Conservation (phyloP, 2,113 vertebrate genomes). For the Heterochromis multidens region DNA sequence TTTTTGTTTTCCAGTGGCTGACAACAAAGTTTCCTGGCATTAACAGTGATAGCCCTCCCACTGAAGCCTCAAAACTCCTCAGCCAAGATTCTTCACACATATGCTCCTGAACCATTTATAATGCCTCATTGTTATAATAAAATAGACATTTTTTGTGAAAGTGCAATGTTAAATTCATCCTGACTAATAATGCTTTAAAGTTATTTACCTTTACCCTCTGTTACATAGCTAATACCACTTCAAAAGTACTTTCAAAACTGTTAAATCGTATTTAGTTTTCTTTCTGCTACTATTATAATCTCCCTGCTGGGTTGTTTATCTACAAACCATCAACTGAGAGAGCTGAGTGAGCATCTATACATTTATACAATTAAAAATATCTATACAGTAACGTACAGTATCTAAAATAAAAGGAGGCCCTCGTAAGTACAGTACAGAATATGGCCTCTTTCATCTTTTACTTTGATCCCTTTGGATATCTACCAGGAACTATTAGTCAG, state of each 20-base stretch:
- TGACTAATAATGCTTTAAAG: constrained; percentile 41
- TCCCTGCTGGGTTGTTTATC: constrained; percentile 2
- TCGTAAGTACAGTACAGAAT: constrained; percentile 62
- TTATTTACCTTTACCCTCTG: constrained; percentile 17
- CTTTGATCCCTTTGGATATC: constrained; percentile 37
- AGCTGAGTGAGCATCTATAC: constrained; percentile 54
- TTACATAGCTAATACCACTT: constrained; percentile 18
- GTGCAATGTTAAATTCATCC: constrained; percentile 58
- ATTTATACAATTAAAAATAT: constrained; percentile 70
- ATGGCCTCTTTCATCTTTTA: constrained; percentile 54
- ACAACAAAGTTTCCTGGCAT: constrained; percentile 13
- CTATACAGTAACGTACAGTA: constrained; percentile 66
- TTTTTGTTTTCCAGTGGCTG: background rate
- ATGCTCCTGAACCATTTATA: constrained; percentile 45
- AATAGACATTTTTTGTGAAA: constrained; percentile 64
- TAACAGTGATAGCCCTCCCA: constrained; percentile 30
- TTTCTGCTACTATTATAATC: constrained; percentile 39
- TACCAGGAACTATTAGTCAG: constrained; percentile 22
- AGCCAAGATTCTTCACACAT: constrained; percentile 22
- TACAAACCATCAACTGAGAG: constrained; percentile 36
- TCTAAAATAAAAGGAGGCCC: constrained; percentile 71
- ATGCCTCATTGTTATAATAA: constrained; percentile 67
- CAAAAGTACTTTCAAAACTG: constrained; percentile 32
- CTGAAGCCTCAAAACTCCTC: constrained; percentile 27
- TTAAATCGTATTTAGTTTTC: constrained; percentile 62